phyloP scores from a whole-genome alignment of 2,888 invertebrate species.

The Cinara cedri region DNA sequence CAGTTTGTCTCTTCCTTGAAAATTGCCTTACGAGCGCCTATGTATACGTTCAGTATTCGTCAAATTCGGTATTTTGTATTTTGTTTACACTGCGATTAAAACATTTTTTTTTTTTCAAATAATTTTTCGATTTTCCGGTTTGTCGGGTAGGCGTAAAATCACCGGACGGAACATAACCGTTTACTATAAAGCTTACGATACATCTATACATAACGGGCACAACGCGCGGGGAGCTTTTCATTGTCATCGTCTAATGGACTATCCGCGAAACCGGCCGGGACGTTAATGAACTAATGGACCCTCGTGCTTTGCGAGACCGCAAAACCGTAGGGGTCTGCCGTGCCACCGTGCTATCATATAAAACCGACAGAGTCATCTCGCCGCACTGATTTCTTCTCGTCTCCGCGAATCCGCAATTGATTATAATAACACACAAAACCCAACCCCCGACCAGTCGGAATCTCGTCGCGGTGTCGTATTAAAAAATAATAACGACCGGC shows the following conservation, averaged over 20 bases:
- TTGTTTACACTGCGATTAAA: too few species aligned
- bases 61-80: too few species aligned
- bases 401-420: background rate
- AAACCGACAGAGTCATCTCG: conserved; percentile 34
- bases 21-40: too few species aligned
- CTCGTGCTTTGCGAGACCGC: conserved; percentile 29
- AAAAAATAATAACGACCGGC: background rate
- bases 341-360: background rate
- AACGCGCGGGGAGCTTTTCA: conserved; percentile 28
- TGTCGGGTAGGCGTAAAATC: too few species aligned
- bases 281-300: conserved; percentile 52
- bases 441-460: background rate
- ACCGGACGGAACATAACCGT: background rate
- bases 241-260: conserved; percentile 50
- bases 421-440: conserved; percentile 1
- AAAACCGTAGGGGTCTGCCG: conserved; percentile 36
- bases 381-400: conserved; percentile 24
- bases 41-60: too few species aligned
- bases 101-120: too few species aligned
- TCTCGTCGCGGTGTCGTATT: background rate
- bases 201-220: background rate
- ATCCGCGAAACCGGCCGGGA: conserved; percentile 1
- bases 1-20: too few species aligned
- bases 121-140: too few species aligned
- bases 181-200: background rate